Conservation (phyloP, 2,797 vertebrate genomes). For the Enteromius paludinosus region DNA sequence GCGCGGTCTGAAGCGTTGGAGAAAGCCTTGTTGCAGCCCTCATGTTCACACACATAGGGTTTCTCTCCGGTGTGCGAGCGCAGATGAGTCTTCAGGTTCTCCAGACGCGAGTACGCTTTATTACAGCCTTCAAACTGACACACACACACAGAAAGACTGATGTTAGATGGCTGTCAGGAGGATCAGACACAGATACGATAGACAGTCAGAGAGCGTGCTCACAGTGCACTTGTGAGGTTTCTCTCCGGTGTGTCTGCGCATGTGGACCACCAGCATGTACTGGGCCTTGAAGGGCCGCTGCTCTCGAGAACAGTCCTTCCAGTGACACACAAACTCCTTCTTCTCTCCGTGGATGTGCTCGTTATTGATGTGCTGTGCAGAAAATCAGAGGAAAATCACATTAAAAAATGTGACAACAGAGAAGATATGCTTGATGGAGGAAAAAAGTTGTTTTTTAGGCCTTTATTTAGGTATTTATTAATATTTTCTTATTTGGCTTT, state of each 20-base stretch:
- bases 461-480: background rate
- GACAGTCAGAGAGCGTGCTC: constrained; percentile 61
- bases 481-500: background rate
- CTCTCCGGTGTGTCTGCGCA: constrained; percentile 96
- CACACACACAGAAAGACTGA: constrained; percentile 38
- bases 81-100: constrained; percentile 97
- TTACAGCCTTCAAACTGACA: constrained; percentile 95
- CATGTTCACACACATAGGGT: constrained; percentile 97
- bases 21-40: constrained; percentile 98
- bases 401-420: background rate
- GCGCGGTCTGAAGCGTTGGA: constrained; percentile 97
- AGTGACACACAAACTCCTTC: constrained; percentile 99
- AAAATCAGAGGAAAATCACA: background rate
- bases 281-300: constrained; percentile 98
- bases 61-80: constrained; percentile 97
- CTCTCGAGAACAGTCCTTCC: constrained; percentile 93
- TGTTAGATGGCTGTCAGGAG: background rate
- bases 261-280: constrained; percentile 99
- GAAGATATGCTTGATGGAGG: background rate
- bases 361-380: constrained; percentile 93
- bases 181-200: background rate
- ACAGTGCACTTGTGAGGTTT: constrained; percentile 99
- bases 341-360: constrained; percentile 98
- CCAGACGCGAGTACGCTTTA: constrained; percentile 97
- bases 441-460: background rate